Evolutionary conservation across 2,888 invertebrate species (phyloP), one percentile per base, ranked within the genome.

Genomic region (Perizoma flavofasciatum): DNA sequence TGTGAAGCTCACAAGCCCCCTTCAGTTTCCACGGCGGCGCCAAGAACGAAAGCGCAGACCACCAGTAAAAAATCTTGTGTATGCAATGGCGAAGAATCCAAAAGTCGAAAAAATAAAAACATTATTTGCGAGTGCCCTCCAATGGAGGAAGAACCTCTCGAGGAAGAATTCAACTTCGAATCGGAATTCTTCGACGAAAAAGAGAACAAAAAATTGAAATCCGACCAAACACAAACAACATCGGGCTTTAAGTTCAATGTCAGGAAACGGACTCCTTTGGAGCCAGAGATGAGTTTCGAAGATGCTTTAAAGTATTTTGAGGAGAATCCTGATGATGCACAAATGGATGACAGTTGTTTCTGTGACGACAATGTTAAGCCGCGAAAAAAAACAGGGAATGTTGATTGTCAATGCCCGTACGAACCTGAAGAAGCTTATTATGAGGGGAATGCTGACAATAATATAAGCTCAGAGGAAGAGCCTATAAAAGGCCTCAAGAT

Each of bases 181-280:
- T 45, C 46, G 35, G 7, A 34, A 9, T 48, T 9, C 22, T 51
- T 34, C 43, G 61, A 67, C 41, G 56, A 73, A 49, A 67, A 55
- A 45, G 58, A 68, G 32, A 58, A 69, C 0, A 63, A 73, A 10
- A 77, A 72, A 69, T 65, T 77, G 34, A 73, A 71, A 40, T 84
- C 84, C 0, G 72, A 77, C 9, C 69, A 78, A 62, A 79, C 86
- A 0, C 76, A 83, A 55, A 78, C 74, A 11, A 74, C 70, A 0
- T 86, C 86, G 5, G 86, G 83, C 11, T 84, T 84, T 48, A 80
- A 72, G 68, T 51, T 84, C 7, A 61, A 68, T 41, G 56, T 70
- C 5, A 61, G 59, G 8, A 77, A 73, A 51, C 75, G 44, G 55
- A 55, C 52, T 5, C 40, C 63, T 5, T 8, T 67, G 0, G 73